phyloP scores from a whole-genome alignment of 2,113 vertebrate species.

The Lathamus discolor region DNA sequence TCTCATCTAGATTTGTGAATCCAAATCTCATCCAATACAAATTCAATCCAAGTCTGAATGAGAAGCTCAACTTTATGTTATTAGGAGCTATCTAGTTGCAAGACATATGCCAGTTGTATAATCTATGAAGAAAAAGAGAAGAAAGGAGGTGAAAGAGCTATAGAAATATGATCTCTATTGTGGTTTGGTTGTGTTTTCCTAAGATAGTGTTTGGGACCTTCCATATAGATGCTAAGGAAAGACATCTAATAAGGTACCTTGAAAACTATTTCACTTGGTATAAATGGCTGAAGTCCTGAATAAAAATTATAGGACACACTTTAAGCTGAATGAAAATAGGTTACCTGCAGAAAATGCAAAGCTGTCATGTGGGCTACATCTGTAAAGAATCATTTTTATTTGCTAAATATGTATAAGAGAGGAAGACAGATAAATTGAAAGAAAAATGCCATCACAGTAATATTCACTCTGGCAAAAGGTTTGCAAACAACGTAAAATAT shows the following conservation, averaged over 20 bases:
- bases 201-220: neutral
- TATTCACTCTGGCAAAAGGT: slow-evolving; percentile 37
- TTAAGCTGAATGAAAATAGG: slow-evolving; percentile 65
- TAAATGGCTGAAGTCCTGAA: slow-evolving; percentile 48
- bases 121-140: neutral
- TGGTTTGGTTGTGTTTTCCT: neutral
- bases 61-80: neutral
- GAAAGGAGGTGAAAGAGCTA: neutral
- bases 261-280: slow-evolving; percentile 45
- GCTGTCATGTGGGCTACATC: slow-evolving; percentile 35
- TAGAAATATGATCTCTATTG: neutral
- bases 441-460: slow-evolving; percentile 61
- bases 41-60: neutral
- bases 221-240: slow-evolving; percentile 24
- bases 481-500: slow-evolving; percentile 71
- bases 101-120: neutral
- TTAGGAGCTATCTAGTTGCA: neutral
- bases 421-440: slow-evolving; percentile 66
- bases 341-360: slow-evolving; percentile 66
- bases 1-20: neutral
- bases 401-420: slow-evolving; percentile 66
- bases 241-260: slow-evolving; percentile 7
- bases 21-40: neutral
- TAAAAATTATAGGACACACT: slow-evolving; percentile 60
- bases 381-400: slow-evolving; percentile 72